Evolutionary conservation across 2,888 invertebrate genomes (phyloP), one percentile per base, ranked within the genome.

Genomic region (Calliopum simillimum): DNA sequence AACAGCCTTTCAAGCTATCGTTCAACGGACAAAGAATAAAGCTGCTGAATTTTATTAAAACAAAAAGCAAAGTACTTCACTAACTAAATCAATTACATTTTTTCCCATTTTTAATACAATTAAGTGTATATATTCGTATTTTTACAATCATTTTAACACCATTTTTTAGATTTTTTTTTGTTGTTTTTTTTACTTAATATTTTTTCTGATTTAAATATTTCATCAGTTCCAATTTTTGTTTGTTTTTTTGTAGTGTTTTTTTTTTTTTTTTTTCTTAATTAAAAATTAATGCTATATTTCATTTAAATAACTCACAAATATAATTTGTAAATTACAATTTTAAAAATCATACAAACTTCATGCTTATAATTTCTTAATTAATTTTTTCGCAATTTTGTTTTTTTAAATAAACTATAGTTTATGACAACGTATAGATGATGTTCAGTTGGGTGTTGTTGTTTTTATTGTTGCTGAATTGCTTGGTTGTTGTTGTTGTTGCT

Each of bases 401-500:
- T n/a, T 46, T 59, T 49, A 12, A 67, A 62, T 47, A 62, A 46
- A 62, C 46, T 41, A 41, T 33, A 68, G 41, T 61, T 33, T 6
- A 67, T 67, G 58, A 59, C 59, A 59, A 61, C 49, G 43, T 43
- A 25, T 49, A 23, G 23, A 61, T 44, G 62, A 23, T 44, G 46
- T 68, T 33, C 25, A n/a, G 13, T 49, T 63, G 46, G n/a, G 6
- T 58, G 46, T 51, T 33, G 74, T 74, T 71, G 71, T 66, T 68
- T 71, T 73, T 74, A 74, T 74, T 74, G 73, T 71, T 75, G 75
- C 46, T 62, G 69, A 64, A 70, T 59, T 56, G 65, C 46, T 46
- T 68, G 33, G 16, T 53, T 21, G n/a, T 53, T 12, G 3, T 53
- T 12, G 3, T 46, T 46, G 51, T 61, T 44, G 44, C 16, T 70